Evolutionary conservation across 1,140 invertebrate genomes (phyloP).

Genomic region (Marisa cornuarietis): DNA sequence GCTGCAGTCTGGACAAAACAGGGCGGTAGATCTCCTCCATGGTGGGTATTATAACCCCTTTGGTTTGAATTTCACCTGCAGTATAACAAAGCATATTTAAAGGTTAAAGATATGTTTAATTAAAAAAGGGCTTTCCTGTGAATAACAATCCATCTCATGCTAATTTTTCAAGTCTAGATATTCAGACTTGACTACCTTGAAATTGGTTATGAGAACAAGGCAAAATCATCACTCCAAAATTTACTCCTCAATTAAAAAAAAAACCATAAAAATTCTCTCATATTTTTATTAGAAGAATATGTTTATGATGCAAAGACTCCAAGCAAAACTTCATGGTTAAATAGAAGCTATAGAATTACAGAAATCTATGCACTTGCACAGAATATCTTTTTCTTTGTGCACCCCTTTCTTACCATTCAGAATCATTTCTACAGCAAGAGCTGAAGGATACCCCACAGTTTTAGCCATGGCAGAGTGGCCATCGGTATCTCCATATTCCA

Average conservation of each 20-base stretch:
- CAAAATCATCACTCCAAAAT: too few species aligned
- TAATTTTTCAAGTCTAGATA: too few species aligned
- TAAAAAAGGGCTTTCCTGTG: too few species aligned
- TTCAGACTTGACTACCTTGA: too few species aligned
- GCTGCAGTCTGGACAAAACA: constrained; percentile 82
- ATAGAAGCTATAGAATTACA: background rate
- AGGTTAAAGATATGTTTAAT: too few species aligned
- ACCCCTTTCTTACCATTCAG: constrained; percentile 78
- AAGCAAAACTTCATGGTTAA: background rate
- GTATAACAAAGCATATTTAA: constrained; percentile 6
- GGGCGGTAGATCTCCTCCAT: constrained; percentile 90
- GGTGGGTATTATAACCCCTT: constrained; percentile 91
- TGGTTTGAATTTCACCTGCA: constrained; percentile 91
- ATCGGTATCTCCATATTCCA: constrained; percentile 86
- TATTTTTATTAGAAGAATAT: background rate
- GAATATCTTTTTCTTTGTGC: background rate
- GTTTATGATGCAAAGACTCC: background rate
- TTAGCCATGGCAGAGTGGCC: constrained; percentile 97
- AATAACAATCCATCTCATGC: too few species aligned
- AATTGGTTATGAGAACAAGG: too few species aligned
- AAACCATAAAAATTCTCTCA: background rate
- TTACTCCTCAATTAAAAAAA: background rate
- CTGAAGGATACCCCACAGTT: constrained; percentile 94
- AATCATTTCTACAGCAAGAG: constrained; percentile 97
- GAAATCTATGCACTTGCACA: too few species aligned